Evolutionary conservation across 2,888 invertebrate species (phyloP).

Genomic region (Disparrhopalites patrizii): DNA sequence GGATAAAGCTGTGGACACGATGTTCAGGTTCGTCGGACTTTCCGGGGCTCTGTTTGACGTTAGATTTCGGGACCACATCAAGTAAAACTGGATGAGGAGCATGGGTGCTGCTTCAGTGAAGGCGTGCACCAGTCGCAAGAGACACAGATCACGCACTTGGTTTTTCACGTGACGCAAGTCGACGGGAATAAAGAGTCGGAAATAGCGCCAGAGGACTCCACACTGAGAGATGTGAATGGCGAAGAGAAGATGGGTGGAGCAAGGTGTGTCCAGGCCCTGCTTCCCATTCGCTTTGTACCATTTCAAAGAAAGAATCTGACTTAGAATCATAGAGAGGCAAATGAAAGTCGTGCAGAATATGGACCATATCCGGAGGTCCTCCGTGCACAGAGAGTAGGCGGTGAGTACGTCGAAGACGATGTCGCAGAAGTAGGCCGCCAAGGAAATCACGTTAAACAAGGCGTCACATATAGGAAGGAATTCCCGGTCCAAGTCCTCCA

Average conservation of each 20-base stretch:
- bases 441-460: conserved; percentile 82
- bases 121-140: conserved; percentile 77
- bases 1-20: conserved; percentile 72
- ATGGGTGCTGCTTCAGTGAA: conserved; percentile 86
- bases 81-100: conserved; percentile 74
- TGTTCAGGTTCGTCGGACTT: conserved; percentile 67
- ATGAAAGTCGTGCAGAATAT: conserved; percentile 40
- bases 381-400: conserved; percentile 73
- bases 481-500: conserved; percentile 57
- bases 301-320: conserved; percentile 50
- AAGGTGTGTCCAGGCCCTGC: conserved; percentile 53
- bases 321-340: conserved; percentile 46
- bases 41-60: conserved; percentile 50
- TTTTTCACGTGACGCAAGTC: conserved; percentile 76
- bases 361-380: conserved; percentile 48
- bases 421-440: conserved; percentile 86
- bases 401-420: conserved; percentile 82
- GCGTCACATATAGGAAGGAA: conserved; percentile 88
- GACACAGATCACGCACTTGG: conserved; percentile 66
- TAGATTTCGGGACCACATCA: conserved; percentile 57
- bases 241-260: conserved; percentile 65
- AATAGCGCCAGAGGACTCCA: conserved; percentile 63
- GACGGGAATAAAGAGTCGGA: conserved; percentile 76
- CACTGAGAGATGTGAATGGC: conserved; percentile 53
- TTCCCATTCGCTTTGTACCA: conserved; percentile 50